phyloP scores from a whole-genome alignment of 2,888 invertebrate species.

The Toxonevra muliebris region DNA sequence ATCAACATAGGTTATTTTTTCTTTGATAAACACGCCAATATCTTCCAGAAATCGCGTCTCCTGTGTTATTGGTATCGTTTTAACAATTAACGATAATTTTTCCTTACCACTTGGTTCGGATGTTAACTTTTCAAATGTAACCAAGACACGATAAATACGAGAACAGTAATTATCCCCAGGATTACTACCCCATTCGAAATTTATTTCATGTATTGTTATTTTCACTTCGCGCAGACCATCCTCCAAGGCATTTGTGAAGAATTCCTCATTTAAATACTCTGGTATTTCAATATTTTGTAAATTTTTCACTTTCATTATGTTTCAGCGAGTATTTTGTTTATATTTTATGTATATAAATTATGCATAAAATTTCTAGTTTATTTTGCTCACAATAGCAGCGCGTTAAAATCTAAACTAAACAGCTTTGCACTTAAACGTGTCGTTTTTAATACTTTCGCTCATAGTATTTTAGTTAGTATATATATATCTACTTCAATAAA shows the following conservation, averaged over 20 bases:
- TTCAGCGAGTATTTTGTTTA: slow-evolving; percentile 1
- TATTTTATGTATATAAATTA: background rate
- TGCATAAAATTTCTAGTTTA: background rate
- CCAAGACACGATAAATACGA: slow-evolving; percentile 53
- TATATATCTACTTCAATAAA: too few species aligned
- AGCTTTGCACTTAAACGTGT: too few species aligned
- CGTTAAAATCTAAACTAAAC: slow-evolving; percentile 9
- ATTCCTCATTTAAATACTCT: slow-evolving; percentile 48
- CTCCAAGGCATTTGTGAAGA: slow-evolving; percentile 55
- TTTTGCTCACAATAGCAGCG: background rate
- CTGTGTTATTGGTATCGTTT: slow-evolving; percentile 55
- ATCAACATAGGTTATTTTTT: slow-evolving; percentile 61
- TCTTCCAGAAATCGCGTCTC: slow-evolving; percentile 60
- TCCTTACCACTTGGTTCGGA: slow-evolving; percentile 34
- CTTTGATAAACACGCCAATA: slow-evolving; percentile 64
- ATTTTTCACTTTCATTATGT: slow-evolving; percentile 48
- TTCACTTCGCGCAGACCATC: slow-evolving; percentile 51
- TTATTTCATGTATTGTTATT: slow-evolving; percentile 46
- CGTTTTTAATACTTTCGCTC: background rate
- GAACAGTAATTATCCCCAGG: slow-evolving; percentile 61
- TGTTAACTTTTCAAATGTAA: slow-evolving; percentile 42
- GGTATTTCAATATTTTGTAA: slow-evolving; percentile 49
- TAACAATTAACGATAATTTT: slow-evolving; percentile 54
- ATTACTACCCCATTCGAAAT: slow-evolving; percentile 55
- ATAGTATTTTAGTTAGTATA: too few species aligned